Evolutionary conservation across 2,113 vertebrate genomes (phyloP).

Genomic region (Leucoraja erinaceus): DNA sequence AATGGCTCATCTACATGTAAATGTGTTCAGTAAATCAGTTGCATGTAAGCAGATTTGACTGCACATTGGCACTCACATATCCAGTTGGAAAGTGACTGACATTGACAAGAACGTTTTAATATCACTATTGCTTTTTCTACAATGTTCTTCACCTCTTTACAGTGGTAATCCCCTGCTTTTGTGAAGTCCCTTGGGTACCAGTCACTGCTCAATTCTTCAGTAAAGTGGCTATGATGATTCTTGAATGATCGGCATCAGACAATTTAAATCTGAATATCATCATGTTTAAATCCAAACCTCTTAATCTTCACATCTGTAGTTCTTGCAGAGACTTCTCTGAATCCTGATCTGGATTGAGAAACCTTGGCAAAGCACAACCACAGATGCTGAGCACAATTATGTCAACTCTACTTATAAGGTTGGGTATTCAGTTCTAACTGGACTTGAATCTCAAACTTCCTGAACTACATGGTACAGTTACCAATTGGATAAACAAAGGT

Average conservation of each 20-base stretch:
- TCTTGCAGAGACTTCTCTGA: not conserved
- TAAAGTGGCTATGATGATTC: not conserved
- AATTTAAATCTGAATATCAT: not conserved
- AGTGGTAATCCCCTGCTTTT: too few relatives aligned
- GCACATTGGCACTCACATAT: not conserved
- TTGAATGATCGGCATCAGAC: not conserved
- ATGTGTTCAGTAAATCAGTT: not conserved
- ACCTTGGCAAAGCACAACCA: not conserved
- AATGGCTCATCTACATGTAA: not conserved
- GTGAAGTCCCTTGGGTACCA: not conserved
- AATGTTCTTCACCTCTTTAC: too few relatives aligned
- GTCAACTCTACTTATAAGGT: not conserved
- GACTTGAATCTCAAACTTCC: not conserved
- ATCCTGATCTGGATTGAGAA: not conserved
- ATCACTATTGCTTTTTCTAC: too few relatives aligned
- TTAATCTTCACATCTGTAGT: not conserved
- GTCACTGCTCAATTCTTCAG: not conserved
- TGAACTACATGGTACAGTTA: not conserved
- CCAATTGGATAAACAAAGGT: not conserved
- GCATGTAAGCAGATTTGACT: not conserved
- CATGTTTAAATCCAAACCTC: not conserved
- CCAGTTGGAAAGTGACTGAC: not conserved
- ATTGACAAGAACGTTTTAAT: not conserved
- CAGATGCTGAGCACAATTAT: not conserved
- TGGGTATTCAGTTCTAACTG: not conserved